Conservation (phyloP, 2,888 invertebrate genomes). For the Zeuzera pyrina region DNA sequence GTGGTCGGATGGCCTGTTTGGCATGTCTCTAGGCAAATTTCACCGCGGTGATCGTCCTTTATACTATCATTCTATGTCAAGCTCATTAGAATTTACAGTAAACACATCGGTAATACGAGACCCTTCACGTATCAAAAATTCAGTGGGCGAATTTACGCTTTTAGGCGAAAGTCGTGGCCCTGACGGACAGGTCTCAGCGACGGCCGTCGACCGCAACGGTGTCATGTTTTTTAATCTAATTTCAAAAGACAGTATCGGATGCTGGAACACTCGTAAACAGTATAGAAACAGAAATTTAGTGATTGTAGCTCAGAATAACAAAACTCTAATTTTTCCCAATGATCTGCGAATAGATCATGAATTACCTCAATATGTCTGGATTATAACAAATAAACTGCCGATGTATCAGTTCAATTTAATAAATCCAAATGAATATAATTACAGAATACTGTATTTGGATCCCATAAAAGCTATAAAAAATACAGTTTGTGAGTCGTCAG, state of each 20-base stretch:
- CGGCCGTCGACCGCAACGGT: slow-evolving; percentile 81
- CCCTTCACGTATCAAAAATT: slow-evolving; percentile 55
- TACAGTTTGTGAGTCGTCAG: slow-evolving; percentile 80
- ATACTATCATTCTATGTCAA: slow-evolving; percentile 89
- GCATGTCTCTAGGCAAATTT: slow-evolving; percentile 78
- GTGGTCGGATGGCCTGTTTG: slow-evolving; percentile 87
- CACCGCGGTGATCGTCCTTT: slow-evolving; percentile 74
- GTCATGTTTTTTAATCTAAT: slow-evolving; percentile 88
- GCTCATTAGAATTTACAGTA: slow-evolving; percentile 83
- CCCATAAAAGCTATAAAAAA: slow-evolving; percentile 74
- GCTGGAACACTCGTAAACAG: slow-evolving; percentile 87
- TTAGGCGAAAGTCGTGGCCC: slow-evolving; percentile 70
- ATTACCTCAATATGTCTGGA: slow-evolving; percentile 80
- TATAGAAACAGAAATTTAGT: slow-evolving; percentile 77
- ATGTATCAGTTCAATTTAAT: slow-evolving; percentile 81
- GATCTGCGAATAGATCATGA: slow-evolving; percentile 85
- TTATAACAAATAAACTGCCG: slow-evolving; percentile 83
- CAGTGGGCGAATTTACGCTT: slow-evolving; percentile 51
- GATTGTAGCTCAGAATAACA: slow-evolving; percentile 75
- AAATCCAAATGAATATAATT: slow-evolving; percentile 79
- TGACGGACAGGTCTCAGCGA: slow-evolving; percentile 81
- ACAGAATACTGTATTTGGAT: slow-evolving; percentile 79
- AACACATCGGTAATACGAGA: slow-evolving; percentile 80
- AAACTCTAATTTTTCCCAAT: slow-evolving; percentile 83
- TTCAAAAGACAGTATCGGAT: slow-evolving; percentile 83